These are phyloP conservation scores for Leptinotarsa rubiginosa DNA, from an alignment of 2,888 invertebrate species.

Conservation along the genomic window DNA sequence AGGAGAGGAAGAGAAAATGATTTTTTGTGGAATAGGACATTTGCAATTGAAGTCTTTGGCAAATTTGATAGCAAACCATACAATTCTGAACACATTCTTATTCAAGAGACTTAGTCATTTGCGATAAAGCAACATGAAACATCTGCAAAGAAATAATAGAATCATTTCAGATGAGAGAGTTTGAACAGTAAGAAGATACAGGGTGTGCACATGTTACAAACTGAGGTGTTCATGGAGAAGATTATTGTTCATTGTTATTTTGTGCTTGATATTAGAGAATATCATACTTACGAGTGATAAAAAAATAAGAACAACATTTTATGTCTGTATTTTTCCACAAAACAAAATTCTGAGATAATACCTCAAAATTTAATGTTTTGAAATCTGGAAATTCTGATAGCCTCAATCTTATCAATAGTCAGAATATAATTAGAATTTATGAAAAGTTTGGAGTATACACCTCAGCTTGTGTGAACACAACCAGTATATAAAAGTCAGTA, in stretches of 20 bases:
- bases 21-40: no score
- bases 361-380: no score
- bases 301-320: no score
- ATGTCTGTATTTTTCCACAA: no score
- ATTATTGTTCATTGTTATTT: no score
- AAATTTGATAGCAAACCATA: background rate
- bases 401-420: no score
- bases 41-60: background rate
- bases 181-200: background rate
- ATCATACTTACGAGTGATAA: no score
- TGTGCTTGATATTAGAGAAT: no score
- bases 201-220: background rate
- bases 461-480: background rate
- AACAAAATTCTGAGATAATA: no score
- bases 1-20: no score
- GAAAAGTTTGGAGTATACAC: background rate
- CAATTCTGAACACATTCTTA: background rate
- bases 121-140: constrained; percentile 6
- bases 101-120: background rate
- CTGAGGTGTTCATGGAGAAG: background rate
- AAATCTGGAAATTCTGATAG: no score
- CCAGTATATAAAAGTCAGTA: background rate
- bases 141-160: background rate
- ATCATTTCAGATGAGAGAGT: background rate
- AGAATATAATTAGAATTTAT: no score